Base-by-base conservation (phyloP, 2,797 vertebrate genomes). In the Parauchenoglanis punctatus region DNA sequence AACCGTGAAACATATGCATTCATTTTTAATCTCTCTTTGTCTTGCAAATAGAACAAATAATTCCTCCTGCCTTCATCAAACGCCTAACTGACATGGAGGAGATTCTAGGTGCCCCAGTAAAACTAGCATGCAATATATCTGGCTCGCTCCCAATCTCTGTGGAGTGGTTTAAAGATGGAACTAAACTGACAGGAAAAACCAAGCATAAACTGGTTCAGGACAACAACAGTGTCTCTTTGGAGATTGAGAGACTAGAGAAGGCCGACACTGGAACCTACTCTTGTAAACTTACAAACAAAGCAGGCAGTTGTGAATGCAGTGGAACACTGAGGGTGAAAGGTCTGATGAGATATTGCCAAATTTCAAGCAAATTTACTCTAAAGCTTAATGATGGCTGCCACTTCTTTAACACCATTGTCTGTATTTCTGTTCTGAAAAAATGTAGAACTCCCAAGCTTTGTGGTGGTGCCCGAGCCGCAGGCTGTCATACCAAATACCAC, bases 361-460 rank as follows among this genome's bases (percentile, higher is more conserved):
- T 72, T 52, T 84, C 7, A 44, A 83, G n/a, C 12, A 58, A 12
- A 75, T 87, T 0, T 15, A 67, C 23, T 87, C 1, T 52, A 58
- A 28, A 52, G 31, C 68, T 86, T 52, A 87, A 44, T 78, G 35
- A 80, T 73, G 75, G 67, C 63, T 85, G 49, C 40, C 87, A 87
- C 40, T 44, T 72, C 35, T 44, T 70, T 67, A 83, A 89, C 86
- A 85, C 87, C 73, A 91, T 44, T 86, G 72, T 88, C 49, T 89
- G 67, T 91, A 83, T 90, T 91, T 91, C 87, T 86, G 87, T 87
- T 86, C 44, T 88, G 40, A 52, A 87, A 86, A 83, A 15, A 82
- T 88, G 35, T 95, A 99, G 98, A 99, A 87, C 97, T 97, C 91
- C 98, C 99, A 93, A 98, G 96, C 93, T 99, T 99, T 96, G 94